phyloP scores from a whole-genome alignment of 2,113 vertebrate genomes.

The Emydocephalus ijimae region DNA sequence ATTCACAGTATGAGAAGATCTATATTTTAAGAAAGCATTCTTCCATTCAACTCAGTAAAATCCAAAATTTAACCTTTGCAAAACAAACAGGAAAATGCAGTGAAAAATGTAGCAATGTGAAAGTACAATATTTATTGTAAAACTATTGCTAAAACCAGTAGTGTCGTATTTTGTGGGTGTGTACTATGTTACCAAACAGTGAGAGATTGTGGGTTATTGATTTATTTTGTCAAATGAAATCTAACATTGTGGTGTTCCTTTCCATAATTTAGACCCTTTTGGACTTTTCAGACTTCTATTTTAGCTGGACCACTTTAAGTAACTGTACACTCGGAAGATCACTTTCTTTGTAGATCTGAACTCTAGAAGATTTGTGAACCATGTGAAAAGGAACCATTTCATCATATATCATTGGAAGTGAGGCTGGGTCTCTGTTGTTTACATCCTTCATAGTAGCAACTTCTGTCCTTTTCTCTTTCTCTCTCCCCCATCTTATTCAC shows the following conservation, averaged over 20 bases:
- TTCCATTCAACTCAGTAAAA: constrained; percentile 1
- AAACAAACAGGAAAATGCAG: constrained; percentile 28
- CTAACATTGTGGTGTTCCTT: not conserved
- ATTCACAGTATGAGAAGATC: not conserved
- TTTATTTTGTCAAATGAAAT: not conserved
- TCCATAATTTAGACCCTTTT: not conserved
- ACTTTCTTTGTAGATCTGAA: not conserved
- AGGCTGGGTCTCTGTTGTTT: not conserved
- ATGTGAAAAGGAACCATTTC: not conserved
- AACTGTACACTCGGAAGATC: not conserved
- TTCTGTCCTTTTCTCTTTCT: not conserved
- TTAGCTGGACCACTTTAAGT: not conserved
- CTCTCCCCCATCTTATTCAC: not conserved
- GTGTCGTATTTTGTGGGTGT: not conserved
- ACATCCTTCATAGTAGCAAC: not conserved
- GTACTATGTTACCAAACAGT: not conserved
- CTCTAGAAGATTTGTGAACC: not conserved
- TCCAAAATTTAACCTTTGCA: not conserved
- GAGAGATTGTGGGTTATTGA: not conserved
- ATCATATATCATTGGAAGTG: not conserved
- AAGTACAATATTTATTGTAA: not conserved
- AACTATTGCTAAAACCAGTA: constrained; percentile 22
- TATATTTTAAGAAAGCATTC: constrained; percentile 9
- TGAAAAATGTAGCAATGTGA: not conserved
- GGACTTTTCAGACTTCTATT: not conserved